Evolutionary conservation across 2,888 invertebrate genomes (phyloP).

Genomic region (Aproaerema taeniolella): DNA sequence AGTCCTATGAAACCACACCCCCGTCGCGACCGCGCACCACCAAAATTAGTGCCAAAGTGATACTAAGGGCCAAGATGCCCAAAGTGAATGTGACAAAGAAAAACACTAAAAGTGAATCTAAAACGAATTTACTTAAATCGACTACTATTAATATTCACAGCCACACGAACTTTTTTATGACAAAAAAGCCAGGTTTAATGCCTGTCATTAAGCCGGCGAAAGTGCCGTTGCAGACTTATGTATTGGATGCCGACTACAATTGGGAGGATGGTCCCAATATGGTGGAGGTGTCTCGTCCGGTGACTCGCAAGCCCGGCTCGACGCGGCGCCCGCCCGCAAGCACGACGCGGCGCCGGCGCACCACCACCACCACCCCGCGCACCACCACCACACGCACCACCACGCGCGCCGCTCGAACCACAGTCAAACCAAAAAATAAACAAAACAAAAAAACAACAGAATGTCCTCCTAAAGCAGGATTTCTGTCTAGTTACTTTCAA

Average conservation of each 20-base stretch:
- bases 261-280: conserved; percentile 36
- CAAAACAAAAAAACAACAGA: conserved; percentile 38
- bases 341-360: conserved; percentile 23
- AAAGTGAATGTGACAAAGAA: conserved; percentile 56
- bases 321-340: conserved; percentile 24
- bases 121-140: conserved; percentile 52
- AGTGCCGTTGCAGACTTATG: conserved; percentile 25
- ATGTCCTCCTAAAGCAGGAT: conserved; percentile 50
- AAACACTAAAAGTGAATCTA: conserved; percentile 44
- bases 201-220: conserved; percentile 25
- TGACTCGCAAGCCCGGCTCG: conserved; percentile 29
- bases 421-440: conserved; percentile 41
- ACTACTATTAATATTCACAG: conserved; percentile 67
- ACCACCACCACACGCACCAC: conserved; percentile 21
- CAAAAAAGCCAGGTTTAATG: conserved; percentile 39
- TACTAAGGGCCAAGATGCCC: conserved; percentile 46
- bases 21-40: conserved; percentile 33
- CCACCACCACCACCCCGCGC: conserved; percentile 28
- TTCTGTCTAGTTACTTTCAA: conserved; percentile 53
- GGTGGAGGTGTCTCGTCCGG: conserved; percentile 24
- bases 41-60: conserved; percentile 55
- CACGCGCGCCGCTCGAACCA: conserved; percentile 10
- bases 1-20: conserved; percentile 44
- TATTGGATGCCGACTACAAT: conserved; percentile 39
- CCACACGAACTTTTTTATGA: conserved; percentile 66